Evolutionary conservation across 30 jellyfish, hydroid and myxozoan species (phyloP), one percentile per base, ranked within the genome.

Genomic region (Haliclystus octoradiatus): DNA sequence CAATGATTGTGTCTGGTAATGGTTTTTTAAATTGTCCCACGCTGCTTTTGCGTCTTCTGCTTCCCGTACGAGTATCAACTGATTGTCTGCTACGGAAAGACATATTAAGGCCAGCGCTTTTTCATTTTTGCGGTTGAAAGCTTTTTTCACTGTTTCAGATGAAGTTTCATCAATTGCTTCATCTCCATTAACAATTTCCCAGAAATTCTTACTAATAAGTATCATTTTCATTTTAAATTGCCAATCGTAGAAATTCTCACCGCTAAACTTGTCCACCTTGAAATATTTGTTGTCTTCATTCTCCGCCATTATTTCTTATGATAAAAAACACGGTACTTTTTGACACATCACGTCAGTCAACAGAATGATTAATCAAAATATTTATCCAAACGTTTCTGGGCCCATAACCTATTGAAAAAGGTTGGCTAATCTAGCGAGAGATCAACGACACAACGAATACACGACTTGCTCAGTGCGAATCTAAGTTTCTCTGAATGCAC

Each of bases 41-140:
- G 92, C 92, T n/a, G 50, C 92, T 60, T 69, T 68, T 26, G 92
- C 84, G 47, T 32, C 57, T 69, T 33, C 34, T 1, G 92, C 76
- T 19, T 77, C 69, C 7, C 92, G 71, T 60, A 78, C 92, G 63
- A 68, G 34, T 5, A 78, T n/a, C n/a, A n/a, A n/a, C n/a, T n/a
- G n/a, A n/a, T n/a, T 46, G 72, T n/a, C 72, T 62, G 27, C 31
- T 2, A 74, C 71, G 29, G 79, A 63, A 28, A 74, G 35, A 63
- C 85, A 74, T 3, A 74, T 40, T 4, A 69, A 29, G 1, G 70
- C 85, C 57, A 74, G 52, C 50, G 85, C 85, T 33, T n/a, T 32
- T 29, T 74, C 64, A 24, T 74, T 70, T 63, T 71, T 25, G 46
- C 49, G 63, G 30, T 63, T 74, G 66, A 74, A 74, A 34, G 26